Evolutionary conservation across 2,888 invertebrate genomes (phyloP).

Genomic region (Athalia cordata): DNA sequence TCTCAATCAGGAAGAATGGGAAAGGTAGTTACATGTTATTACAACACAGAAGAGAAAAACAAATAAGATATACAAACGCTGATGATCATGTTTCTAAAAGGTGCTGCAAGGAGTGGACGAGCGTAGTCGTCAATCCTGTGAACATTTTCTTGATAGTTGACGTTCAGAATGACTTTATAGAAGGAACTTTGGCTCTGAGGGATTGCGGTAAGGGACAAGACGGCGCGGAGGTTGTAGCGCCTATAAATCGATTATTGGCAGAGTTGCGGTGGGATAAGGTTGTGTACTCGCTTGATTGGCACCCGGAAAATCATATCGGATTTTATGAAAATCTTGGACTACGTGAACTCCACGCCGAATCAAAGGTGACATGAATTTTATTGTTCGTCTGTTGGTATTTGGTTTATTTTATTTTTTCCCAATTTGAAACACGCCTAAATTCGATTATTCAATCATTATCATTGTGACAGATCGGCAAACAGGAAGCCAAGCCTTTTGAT

Average conservation of each 20-base stretch:
- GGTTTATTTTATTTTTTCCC: neutral
- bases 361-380: constrained; percentile 55
- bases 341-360: constrained; percentile 81
- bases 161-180: constrained; percentile 99
- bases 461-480: constrained; percentile 66
- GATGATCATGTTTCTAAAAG: constrained; percentile 70
- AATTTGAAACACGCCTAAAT: neutral
- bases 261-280: constrained; percentile 87
- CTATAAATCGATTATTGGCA: constrained; percentile 88
- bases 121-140: constrained; percentile 81
- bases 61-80: neutral
- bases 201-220: constrained; percentile 92
- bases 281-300: constrained; percentile 97
- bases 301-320: constrained; percentile 95
- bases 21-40: constrained; percentile 62
- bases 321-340: constrained; percentile 93
- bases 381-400: neutral
- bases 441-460: neutral
- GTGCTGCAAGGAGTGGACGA: constrained; percentile 91
- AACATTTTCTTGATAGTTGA: constrained; percentile 93
- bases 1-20: constrained; percentile 87
- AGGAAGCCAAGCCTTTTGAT: constrained; percentile 88
- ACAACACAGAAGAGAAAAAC: neutral
- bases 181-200: constrained; percentile 92
- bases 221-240: constrained; percentile 89